Evolutionary conservation across 2,888 invertebrate genomes (phyloP).

Genomic region (Microctonus aethiopoides): DNA sequence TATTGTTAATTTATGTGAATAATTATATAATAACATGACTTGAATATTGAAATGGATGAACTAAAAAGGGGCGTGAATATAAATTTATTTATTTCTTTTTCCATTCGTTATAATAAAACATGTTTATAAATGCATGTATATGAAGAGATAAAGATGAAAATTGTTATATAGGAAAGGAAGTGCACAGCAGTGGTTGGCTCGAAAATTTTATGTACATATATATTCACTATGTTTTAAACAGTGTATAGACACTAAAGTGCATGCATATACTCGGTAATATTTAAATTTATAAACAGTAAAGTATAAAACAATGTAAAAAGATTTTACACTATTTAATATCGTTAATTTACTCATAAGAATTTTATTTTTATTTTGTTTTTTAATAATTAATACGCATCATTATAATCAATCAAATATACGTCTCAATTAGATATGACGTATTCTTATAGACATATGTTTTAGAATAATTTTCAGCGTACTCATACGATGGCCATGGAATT

Average conservation of each 20-base stretch:
- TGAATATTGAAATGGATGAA: neutral
- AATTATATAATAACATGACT: neutral
- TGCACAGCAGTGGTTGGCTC: neutral
- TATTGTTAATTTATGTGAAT: too few relatives aligned
- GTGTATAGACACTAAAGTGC: neutral
- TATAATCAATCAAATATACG: too few relatives aligned
- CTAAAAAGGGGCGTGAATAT: neutral
- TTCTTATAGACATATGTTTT: neutral
- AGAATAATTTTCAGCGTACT: neutral
- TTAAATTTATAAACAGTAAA: conserved; percentile 1
- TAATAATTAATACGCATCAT: too few relatives aligned
- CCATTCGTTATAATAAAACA: neutral
- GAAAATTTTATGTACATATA: neutral
- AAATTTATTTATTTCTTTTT: neutral
- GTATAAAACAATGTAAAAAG: too few relatives aligned
- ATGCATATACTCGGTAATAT: neutral
- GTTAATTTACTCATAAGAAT: too few relatives aligned
- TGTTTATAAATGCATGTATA: neutral
- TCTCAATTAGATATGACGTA: neutral
- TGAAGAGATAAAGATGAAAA: neutral
- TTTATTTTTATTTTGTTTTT: too few relatives aligned
- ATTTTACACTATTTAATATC: too few relatives aligned
- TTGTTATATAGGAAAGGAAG: neutral
- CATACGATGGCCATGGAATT: neutral
- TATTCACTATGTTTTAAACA: too few relatives aligned